phyloP scores from a whole-genome alignment of 2,888 invertebrate genomes.

The Megalurothrips usitatus region DNA sequence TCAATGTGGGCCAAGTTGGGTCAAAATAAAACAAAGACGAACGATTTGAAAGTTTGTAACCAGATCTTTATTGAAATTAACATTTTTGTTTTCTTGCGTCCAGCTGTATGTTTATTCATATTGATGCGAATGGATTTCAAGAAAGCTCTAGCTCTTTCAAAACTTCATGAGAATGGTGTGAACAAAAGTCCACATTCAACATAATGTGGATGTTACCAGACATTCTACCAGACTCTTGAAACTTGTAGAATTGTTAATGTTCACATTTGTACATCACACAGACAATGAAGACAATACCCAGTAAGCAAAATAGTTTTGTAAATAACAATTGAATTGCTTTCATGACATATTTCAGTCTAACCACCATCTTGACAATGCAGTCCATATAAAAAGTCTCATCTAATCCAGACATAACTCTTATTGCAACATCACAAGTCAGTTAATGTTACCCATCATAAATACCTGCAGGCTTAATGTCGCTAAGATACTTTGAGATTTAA shows the following conservation, averaged over 20 bases:
- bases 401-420: neutral
- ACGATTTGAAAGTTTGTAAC: neutral
- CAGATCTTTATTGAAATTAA: neutral
- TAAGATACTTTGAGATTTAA: neutral
- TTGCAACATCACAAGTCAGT: neutral
- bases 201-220: neutral
- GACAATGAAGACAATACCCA: neutral
- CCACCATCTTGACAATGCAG: neutral
- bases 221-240: neutral
- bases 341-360: neutral
- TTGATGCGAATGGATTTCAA: neutral
- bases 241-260: neutral
- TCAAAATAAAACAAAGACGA: too few species aligned
- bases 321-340: neutral
- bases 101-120: neutral
- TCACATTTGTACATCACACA: neutral
- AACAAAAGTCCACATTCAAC: neutral
- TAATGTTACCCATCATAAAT: neutral
- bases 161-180: neutral
- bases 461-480: too few species aligned
- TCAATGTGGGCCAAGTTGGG: too few species aligned
- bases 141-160: neutral
- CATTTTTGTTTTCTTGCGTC: neutral
- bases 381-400: neutral
- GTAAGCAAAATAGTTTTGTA: neutral